Evolutionary conservation across 2,113 vertebrate genomes (phyloP), one percentile per base, ranked within the genome.

Genomic region (Lipophrys pholis): DNA sequence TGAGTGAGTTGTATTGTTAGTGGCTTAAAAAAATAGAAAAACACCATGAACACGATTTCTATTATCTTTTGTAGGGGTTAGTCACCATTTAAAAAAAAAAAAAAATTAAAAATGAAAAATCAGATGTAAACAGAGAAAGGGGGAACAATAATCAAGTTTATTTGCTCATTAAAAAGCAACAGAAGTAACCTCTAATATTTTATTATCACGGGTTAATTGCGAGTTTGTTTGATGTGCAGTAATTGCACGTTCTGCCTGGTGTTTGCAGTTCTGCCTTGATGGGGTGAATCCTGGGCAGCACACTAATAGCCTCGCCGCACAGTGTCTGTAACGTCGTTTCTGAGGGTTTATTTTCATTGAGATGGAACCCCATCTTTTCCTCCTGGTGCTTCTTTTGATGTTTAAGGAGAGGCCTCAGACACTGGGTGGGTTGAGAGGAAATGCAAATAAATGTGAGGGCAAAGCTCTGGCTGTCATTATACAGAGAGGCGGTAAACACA

Each of bases 381-480:
- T 85, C 71, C 81, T 76, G 78, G 76, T 81, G 73, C 73, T 81
- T 69, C 73, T 79, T 91, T 88, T 88, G 84, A 93, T 89, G 78
- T 92, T 77, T 84, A 86, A 89, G 64, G 82, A 84, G 83, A 89
- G 80, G 82, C 85, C 81, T 87, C 74, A 84, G 71, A 84, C 81
- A 76, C 73, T 64, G 75, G 82, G 85, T 81, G 83, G 80, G 84
- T 81, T 89, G 82, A 83, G 86, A 86, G 77, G 85, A 87, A 92
- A 92, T 85, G 86, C 89, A 88, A 89, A 92, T 90, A 91, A 87
- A 91, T 89, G 81, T 77, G 78, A 88, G 88, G 86, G 89, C 81
- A 87, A 85, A 89, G 86, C 87, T 89, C 79, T 73, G 78, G 80
- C 84, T 91, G 89, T 92, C 89, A 92, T 93, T 92, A 90, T 84